Conservation (phyloP, 2,888 invertebrate species). For the Lamellibrachia columna region DNA sequence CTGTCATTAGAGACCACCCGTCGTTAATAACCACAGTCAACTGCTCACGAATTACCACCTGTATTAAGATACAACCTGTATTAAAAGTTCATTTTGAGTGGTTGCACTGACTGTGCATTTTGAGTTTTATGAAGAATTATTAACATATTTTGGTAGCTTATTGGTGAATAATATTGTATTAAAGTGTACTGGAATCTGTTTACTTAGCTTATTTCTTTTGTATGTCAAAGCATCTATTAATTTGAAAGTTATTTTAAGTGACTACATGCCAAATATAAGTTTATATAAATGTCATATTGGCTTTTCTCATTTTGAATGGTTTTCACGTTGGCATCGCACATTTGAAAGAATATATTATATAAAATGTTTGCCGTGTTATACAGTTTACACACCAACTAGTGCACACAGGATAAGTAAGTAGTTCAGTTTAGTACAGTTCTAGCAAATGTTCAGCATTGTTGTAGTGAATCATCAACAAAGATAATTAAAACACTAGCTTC, state of each 20-base stretch:
- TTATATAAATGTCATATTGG: neutral
- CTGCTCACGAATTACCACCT: no score
- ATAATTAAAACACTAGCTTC: neutral
- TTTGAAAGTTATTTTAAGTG: neutral
- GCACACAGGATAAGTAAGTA: no score
- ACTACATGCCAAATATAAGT: neutral
- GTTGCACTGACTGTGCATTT: neutral
- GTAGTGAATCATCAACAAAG: neutral
- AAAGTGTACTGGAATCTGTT: neutral
- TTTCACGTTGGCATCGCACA: neutral
- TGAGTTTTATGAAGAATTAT: neutral
- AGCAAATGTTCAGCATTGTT: neutral
- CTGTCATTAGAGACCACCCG: no score
- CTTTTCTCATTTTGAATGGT: neutral
- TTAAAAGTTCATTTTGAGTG: neutral
- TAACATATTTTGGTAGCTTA: neutral
- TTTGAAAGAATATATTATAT: neutral
- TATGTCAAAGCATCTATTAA: neutral
- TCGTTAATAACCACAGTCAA: no score
- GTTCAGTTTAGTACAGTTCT: no score
- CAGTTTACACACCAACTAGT: neutral
- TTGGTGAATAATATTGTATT: neutral
- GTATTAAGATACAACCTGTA: no score
- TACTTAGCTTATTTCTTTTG: neutral
- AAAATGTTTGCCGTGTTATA: neutral